These are phyloP conservation scores for Brassicogethes aeneus DNA, from an alignment of 2,888 invertebrate species.

Conservation along the genomic window DNA sequence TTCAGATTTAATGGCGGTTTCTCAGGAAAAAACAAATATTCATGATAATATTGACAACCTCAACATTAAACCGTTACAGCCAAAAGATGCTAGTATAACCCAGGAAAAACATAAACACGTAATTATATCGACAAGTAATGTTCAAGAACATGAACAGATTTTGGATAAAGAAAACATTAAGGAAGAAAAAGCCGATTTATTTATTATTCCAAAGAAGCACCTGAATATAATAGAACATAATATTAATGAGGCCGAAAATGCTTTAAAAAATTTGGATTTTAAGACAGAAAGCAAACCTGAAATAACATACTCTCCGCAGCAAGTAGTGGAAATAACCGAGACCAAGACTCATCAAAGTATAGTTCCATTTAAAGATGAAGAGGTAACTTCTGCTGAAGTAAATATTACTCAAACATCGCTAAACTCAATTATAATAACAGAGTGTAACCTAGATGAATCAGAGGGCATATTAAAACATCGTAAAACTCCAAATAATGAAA, in stretches of 20 bases:
- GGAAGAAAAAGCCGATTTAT: constrained; percentile 38
- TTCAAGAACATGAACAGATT: constrained; percentile 40
- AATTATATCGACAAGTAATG: constrained; percentile 41
- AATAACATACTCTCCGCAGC: constrained; percentile 27
- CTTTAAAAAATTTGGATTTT: constrained; percentile 13
- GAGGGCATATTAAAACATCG: constrained; percentile 12
- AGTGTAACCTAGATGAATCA: constrained; percentile 22
- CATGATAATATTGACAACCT: constrained; percentile 41
- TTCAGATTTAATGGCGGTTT: constrained; percentile 14
- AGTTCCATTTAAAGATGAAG: constrained; percentile 18
- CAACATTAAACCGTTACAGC: constrained; percentile 25
- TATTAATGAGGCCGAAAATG: constrained; percentile 31
- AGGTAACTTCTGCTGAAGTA: constrained; percentile 19
- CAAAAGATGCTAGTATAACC: constrained; percentile 21
- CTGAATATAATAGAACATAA: constrained; percentile 36
- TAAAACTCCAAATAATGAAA: constrained; percentile 9
- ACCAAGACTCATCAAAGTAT: constrained; percentile 23
- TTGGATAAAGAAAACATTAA: constrained; percentile 30
- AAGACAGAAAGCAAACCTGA: constrained; percentile 21
- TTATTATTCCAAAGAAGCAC: constrained; percentile 39
- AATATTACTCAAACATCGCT: constrained; percentile 18
- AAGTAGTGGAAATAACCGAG: constrained; percentile 28
- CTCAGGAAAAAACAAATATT: constrained; percentile 31
- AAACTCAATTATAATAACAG: constrained; percentile 17
- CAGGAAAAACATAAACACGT: constrained; percentile 41